phyloP scores from a whole-genome alignment of 2,888 invertebrate genomes.

The Rhyacophila evoluta region DNA sequence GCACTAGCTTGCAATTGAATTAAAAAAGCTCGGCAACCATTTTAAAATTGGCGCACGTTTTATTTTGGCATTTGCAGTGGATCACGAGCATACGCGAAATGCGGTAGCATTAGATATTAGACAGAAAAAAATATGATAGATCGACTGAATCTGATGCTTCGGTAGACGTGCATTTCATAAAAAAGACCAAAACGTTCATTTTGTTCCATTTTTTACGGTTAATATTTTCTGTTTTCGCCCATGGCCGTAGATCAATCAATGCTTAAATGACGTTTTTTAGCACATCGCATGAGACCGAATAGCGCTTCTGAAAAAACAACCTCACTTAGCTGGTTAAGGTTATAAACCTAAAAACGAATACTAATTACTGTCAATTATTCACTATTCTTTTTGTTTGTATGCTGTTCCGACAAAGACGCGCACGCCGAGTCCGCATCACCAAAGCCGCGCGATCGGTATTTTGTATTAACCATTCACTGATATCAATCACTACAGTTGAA shows the following conservation, averaged over 20 bases:
- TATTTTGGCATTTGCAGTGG: conserved; percentile 26
- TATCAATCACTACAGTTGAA: too few relatives aligned
- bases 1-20: conserved; percentile 35
- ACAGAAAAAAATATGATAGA: conserved; percentile 30
- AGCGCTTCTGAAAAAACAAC: conserved; percentile 13
- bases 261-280: neutral
- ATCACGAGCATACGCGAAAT: conserved; percentile 37
- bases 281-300: neutral
- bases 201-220: neutral
- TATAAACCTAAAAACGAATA: too few relatives aligned
- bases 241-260: conserved; percentile 19
- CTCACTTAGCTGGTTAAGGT: neutral
- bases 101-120: conserved; percentile 43
- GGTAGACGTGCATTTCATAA: conserved; percentile 19
- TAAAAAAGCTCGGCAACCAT: conserved; percentile 35
- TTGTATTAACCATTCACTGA: too few relatives aligned
- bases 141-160: conserved; percentile 11
- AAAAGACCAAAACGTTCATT: neutral
- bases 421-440: too few relatives aligned
- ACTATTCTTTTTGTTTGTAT: too few relatives aligned
- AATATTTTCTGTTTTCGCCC: conserved; percentile 8
- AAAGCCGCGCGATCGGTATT: too few relatives aligned
- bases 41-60: conserved; percentile 42
- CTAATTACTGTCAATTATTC: too few relatives aligned
- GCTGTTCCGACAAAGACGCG: too few relatives aligned